phyloP scores from a whole-genome alignment of 2,797 vertebrate species.

The Enteromius viviparus region DNA sequence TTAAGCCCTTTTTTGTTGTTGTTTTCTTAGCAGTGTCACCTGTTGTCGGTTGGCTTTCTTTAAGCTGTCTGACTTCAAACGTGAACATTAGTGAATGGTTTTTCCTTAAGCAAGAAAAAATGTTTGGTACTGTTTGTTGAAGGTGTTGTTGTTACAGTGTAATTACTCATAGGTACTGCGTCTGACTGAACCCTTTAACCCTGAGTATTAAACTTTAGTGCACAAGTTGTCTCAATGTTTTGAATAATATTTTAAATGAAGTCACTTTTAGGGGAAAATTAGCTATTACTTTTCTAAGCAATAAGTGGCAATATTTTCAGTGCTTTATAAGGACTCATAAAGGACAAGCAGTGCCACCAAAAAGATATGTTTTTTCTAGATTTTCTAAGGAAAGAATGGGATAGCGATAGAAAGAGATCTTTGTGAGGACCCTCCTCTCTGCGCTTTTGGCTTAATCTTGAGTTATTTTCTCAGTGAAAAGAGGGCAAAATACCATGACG shows the following conservation, averaged over 20 bases:
- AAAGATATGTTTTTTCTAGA: background rate
- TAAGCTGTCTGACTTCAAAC: slow-evolving; percentile 1
- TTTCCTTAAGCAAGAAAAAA: background rate
- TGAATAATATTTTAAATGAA: background rate
- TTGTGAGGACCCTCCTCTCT: slow-evolving; percentile 71
- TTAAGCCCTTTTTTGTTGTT: slow-evolving; percentile 42
- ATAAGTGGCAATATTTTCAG: background rate
- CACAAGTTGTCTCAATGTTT: background rate
- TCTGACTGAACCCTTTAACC: background rate
- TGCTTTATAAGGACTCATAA: background rate
- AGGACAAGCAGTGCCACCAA: background rate
- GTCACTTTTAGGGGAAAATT: background rate
- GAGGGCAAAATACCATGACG: slow-evolving; percentile 79
- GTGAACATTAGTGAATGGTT: background rate
- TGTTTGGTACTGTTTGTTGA: background rate
- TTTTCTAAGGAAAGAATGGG: slow-evolving; percentile 10
- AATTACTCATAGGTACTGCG: background rate
- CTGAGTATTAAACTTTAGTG: background rate
- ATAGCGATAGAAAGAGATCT: slow-evolving; percentile 32
- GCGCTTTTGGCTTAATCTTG: slow-evolving; percentile 74
- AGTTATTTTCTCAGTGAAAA: slow-evolving; percentile 78
- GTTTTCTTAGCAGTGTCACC: background rate
- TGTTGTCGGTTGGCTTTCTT: slow-evolving; percentile 1
- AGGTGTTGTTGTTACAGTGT: background rate
- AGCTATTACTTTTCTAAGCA: background rate